phyloP scores from a whole-genome alignment of 2,113 vertebrate species.

The Hyaena hyaena region DNA sequence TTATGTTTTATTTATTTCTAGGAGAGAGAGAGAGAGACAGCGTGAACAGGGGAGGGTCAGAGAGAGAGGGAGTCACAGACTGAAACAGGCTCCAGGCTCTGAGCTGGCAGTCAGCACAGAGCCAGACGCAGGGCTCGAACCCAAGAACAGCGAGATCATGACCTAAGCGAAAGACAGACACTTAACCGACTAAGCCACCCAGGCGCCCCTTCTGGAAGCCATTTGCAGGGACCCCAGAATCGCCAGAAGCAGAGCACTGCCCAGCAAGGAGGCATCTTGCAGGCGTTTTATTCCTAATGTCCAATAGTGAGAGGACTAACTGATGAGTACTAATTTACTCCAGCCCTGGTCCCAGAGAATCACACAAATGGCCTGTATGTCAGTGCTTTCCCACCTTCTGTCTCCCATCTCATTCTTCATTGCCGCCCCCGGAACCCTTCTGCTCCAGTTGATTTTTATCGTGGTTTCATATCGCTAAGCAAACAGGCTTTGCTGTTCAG shows the following conservation, averaged over 20 bases:
- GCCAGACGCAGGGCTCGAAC: no score
- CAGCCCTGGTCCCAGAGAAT: constrained; percentile 66
- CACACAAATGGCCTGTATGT: constrained; percentile 76
- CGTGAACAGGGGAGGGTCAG: no score
- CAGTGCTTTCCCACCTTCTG: constrained; percentile 65
- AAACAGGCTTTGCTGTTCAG: constrained; percentile 83
- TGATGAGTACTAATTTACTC: constrained; percentile 78
- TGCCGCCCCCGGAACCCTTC: neutral
- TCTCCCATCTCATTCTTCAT: neutral
- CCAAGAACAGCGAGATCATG: no score
- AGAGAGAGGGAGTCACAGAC: no score
- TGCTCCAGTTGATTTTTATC: constrained; percentile 78
- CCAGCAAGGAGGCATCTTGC: constrained; percentile 31
- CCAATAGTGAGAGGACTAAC: constrained; percentile 35
- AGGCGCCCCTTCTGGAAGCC: constrained; percentile 64
- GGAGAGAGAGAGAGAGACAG: no score
- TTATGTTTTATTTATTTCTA: no score
- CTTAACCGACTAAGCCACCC: no score
- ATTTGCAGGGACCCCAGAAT: constrained; percentile 34
- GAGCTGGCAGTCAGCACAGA: no score
- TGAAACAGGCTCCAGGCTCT: no score
- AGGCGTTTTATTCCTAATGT: constrained; percentile 38
- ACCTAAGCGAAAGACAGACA: no score
- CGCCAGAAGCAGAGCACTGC: constrained; percentile 30
- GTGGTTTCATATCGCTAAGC: constrained; percentile 86